These are phyloP conservation scores for Trachymyrmex cornetzi DNA, from an alignment of 1,140 invertebrate genomes.

Conservation along the genomic window DNA sequence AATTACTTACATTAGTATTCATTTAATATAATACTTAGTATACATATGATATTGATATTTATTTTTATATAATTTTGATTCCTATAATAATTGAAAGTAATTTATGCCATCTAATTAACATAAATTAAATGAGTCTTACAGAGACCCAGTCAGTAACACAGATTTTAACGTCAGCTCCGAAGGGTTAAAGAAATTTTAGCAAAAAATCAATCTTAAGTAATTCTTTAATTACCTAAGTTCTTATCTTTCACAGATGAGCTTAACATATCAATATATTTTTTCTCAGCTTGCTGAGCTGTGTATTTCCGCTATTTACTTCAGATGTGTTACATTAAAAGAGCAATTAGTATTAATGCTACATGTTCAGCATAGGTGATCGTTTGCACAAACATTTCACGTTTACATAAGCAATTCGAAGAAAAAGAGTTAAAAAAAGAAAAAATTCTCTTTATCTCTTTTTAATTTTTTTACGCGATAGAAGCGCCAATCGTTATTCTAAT, in stretches of 20 bases:
- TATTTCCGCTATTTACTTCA: not conserved
- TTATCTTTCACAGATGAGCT: not conserved
- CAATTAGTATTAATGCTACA: not conserved
- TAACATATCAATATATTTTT: not conserved
- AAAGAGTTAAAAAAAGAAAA: too few species aligned
- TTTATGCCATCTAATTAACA: too few species aligned
- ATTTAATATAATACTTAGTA: too few species aligned
- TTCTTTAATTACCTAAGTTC: not conserved
- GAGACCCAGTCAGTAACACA: too few species aligned
- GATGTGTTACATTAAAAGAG: not conserved
- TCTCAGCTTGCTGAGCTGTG: not conserved
- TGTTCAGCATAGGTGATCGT: too few species aligned
- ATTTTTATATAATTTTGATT: too few species aligned
- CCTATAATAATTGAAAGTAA: too few species aligned
- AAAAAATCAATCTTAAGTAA: not conserved
- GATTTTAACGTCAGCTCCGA: too few species aligned
- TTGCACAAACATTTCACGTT: not conserved
- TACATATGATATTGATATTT: too few species aligned
- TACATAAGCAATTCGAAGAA: not conserved
- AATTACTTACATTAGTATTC: too few species aligned
- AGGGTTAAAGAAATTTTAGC: not conserved
- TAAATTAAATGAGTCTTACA: too few species aligned
- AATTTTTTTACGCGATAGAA: not conserved
- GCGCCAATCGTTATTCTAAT: constrained; percentile 26
- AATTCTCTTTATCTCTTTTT: not conserved